phyloP scores from a whole-genome alignment of 2,113 vertebrate species.

The Microtus ochrogaster region DNA sequence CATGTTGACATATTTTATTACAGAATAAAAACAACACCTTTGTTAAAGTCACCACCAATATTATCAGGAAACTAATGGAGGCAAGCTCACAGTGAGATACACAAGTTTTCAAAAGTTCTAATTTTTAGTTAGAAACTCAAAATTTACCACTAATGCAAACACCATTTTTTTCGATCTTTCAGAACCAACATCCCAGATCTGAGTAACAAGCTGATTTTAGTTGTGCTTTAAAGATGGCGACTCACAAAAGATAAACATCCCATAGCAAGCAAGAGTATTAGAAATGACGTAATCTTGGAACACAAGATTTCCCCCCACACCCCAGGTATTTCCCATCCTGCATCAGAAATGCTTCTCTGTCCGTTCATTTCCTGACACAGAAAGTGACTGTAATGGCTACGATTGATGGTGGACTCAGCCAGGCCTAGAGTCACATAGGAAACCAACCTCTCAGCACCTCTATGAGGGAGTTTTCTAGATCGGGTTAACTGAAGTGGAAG shows the following conservation, averaged over 20 bases:
- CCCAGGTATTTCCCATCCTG: background rate
- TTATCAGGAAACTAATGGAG: background rate
- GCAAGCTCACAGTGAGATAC: background rate
- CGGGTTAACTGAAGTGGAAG: background rate
- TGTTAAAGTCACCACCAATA: background rate
- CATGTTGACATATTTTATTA: conserved; percentile 17
- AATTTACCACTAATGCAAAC: conserved; percentile 6
- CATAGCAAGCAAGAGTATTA: background rate
- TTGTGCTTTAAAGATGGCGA: background rate
- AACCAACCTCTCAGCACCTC: too few relatives aligned
- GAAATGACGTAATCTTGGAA: background rate
- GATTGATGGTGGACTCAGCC: background rate
- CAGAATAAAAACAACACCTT: background rate
- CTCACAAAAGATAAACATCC: background rate
- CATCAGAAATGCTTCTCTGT: background rate
- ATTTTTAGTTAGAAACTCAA: background rate
- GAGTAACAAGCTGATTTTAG: background rate
- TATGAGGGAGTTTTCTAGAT: background rate
- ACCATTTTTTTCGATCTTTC: background rate
- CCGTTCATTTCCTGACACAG: background rate
- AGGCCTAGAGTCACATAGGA: background rate
- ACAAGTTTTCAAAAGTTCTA: background rate
- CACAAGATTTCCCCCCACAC: background rate
- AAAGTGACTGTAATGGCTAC: background rate
- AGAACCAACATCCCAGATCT: background rate